Conservation (phyloP, 2,888 invertebrate genomes). For the Autographa pulchrina region DNA sequence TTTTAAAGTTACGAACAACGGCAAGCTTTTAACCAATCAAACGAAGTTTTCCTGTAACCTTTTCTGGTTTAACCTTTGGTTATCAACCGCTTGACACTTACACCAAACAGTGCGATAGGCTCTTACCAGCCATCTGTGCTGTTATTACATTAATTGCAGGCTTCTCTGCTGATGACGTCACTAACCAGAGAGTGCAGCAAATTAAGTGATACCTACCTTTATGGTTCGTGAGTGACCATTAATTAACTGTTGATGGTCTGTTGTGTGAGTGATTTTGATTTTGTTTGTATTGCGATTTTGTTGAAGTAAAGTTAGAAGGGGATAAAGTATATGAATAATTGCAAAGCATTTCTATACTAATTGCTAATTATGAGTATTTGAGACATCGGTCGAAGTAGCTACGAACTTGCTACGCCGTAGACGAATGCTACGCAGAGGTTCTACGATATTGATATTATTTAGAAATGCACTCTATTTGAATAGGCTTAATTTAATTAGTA, state of each 20-base stretch:
- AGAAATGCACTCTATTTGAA: too few relatives aligned
- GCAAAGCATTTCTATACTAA: too few relatives aligned
- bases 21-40: too few relatives aligned
- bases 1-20: too few relatives aligned
- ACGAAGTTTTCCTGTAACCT: too few relatives aligned
- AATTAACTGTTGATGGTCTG: constrained; percentile 19
- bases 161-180: constrained; percentile 35
- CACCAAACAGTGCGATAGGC: constrained; percentile 27
- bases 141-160: constrained; percentile 57
- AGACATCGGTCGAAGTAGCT: too few relatives aligned
- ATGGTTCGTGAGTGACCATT: constrained; percentile 13
- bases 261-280: not conserved
- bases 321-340: too few relatives aligned
- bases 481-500: too few relatives aligned
- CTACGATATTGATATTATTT: not conserved
- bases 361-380: too few relatives aligned
- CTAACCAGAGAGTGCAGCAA: constrained; percentile 22
- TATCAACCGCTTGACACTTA: constrained; percentile 20
- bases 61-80: not conserved
- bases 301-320: too few relatives aligned
- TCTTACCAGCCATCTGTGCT: constrained; percentile 46
- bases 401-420: constrained; percentile 49
- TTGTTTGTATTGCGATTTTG: not conserved
- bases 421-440: not conserved
- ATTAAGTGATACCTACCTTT: constrained; percentile 18